Evolutionary conservation across 2,888 invertebrate genomes (phyloP).

Genomic region (Poecilobothrus nobilitatus): DNA sequence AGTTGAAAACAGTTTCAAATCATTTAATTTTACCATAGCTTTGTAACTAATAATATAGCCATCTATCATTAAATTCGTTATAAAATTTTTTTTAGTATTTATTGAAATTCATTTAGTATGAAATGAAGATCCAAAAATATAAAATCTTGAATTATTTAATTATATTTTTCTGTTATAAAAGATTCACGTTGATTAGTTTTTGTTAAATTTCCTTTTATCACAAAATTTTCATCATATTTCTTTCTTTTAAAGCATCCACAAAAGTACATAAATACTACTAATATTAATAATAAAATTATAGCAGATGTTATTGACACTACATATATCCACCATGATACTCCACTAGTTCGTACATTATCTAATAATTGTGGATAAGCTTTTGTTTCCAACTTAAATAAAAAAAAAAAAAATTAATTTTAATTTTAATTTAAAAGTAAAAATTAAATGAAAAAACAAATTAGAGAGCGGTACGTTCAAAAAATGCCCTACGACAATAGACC

Average conservation of each 20-base stretch:
- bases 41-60: too few relatives aligned
- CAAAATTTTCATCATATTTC: constrained; percentile 48
- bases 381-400: constrained; percentile 61
- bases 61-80: too few relatives aligned
- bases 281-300: constrained; percentile 67
- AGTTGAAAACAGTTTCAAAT: too few relatives aligned
- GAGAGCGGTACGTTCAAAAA: too few relatives aligned
- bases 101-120: too few relatives aligned
- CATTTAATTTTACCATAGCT: too few relatives aligned
- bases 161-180: too few relatives aligned
- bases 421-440: not conserved
- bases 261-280: constrained; percentile 77
- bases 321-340: constrained; percentile 81
- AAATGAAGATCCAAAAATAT: too few relatives aligned
- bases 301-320: constrained; percentile 76
- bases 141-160: too few relatives aligned
- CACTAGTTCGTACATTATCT: constrained; percentile 62
- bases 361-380: constrained; percentile 74
- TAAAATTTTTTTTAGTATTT: too few relatives aligned
- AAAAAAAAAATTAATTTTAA: not conserved
- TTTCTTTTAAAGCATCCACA: constrained; percentile 84
- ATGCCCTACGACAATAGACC: too few relatives aligned
- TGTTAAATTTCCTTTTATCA: constrained; percentile 68
- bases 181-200: constrained; percentile 66
- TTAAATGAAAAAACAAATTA: too few relatives aligned